A percentile compares a stretch with the other conserved stretches of the same genome.
Evolutionary conservation across 2,113 vertebrate genomes (phyloP).

Genomic region (Rhipidura dahli): DNA sequence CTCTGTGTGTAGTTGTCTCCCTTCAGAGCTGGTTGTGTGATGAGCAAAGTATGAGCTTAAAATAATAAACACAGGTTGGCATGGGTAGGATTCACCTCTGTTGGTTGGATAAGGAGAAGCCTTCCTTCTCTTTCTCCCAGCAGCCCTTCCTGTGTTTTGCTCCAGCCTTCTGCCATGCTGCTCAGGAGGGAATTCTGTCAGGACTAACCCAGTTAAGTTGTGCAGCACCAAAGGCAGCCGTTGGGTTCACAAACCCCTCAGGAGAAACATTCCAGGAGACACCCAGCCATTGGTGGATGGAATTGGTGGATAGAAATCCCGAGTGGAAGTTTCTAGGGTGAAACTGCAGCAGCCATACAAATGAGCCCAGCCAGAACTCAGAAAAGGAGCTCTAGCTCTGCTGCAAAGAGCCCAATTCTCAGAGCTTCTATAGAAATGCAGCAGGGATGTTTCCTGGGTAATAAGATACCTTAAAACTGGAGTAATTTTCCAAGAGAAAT

Average conservation of each 20-base stretch:
- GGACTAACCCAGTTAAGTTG: not conserved
- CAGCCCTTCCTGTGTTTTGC: not conserved
- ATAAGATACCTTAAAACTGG: not conserved
- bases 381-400: not conserved
- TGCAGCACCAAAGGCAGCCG: not conserved
- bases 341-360: not conserved
- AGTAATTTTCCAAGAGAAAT: not conserved
- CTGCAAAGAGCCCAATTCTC: not conserved
- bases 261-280: not conserved
- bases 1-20: not conserved
- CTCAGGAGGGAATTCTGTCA: not conserved
- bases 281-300: fast-evolving
- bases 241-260: not conserved
- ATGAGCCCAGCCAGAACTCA: not conserved
- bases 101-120: not conserved
- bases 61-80: not conserved
- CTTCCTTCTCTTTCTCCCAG: not conserved
- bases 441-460: not conserved
- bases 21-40: not conserved
- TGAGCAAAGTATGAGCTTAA: not conserved
- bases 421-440: not conserved
- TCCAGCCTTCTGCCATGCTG: not conserved
- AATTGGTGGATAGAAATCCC: not conserved
- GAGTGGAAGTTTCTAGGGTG: not conserved
- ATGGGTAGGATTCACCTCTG: not conserved